phyloP scores from a whole-genome alignment of 1,140 invertebrate species.

The Colletes gigas region DNA sequence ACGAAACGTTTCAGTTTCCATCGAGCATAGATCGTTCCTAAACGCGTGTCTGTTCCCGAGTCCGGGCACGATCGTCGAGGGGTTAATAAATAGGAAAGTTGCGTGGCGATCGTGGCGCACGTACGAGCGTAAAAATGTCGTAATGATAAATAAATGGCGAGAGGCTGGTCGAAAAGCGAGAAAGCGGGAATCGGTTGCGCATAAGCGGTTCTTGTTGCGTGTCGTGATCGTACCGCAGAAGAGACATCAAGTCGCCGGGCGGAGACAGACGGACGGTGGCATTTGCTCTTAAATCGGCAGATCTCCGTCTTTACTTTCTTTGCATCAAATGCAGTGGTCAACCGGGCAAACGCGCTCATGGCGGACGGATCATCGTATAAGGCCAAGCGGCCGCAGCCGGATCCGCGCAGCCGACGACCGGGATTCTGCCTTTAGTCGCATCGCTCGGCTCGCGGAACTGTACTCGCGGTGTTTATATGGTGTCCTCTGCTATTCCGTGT shows the following conservation, averaged over 20 bases:
- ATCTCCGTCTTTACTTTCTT: constrained; percentile 75
- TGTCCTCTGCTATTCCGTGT: constrained; percentile 74
- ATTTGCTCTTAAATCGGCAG: constrained; percentile 67
- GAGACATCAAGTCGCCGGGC: constrained; percentile 57
- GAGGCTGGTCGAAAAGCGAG: background rate
- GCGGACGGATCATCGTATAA: constrained; percentile 76
- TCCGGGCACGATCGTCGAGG: too few species aligned
- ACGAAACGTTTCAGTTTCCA: too few species aligned
- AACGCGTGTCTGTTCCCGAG: too few species aligned
- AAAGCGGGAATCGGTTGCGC: background rate
- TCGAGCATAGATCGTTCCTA: too few species aligned
- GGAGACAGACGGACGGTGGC: constrained; percentile 53
- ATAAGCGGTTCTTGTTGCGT: constrained; percentile 11
- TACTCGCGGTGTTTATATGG: constrained; percentile 77
- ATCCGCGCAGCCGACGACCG: constrained; percentile 68
- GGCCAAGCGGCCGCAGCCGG: constrained; percentile 71
- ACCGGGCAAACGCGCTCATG: constrained; percentile 61
- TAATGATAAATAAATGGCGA: too few species aligned
- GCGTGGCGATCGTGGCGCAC: too few species aligned
- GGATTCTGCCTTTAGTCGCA: constrained; percentile 74
- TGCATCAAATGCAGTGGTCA: constrained; percentile 71
- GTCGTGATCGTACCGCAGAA: constrained; percentile 56
- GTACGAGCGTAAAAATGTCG: too few species aligned
- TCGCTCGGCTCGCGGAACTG: constrained; percentile 77
- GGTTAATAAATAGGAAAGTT: too few species aligned